Base-by-base conservation (phyloP, 1,140 invertebrate genomes). In the Plutomurus gul region DNA sequence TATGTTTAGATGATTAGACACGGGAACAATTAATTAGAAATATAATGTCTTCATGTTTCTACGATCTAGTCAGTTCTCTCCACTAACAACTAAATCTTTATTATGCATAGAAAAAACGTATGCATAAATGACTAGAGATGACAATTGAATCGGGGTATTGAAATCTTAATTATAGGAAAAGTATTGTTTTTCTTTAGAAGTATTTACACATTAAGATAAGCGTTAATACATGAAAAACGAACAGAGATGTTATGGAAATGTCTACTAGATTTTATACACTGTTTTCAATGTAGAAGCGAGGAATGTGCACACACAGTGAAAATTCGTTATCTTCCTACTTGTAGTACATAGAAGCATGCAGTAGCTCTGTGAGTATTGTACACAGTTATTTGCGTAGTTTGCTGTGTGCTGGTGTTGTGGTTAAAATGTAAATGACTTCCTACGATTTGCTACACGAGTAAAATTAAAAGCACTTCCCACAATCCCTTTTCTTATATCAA, bases 401-500 rank as follows among this genome's bases (percentile, higher is more conserved):
- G 36, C 36, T 65, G 56, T 30, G 36, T n/a, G n/a, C n/a, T n/a
- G 27, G 25, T 65, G 30, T 13, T n/a, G 11, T 33, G 56, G 36
- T 65, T 25, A n/a, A 65, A 30, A 65, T 65, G 56, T 65, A 65
- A 65, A 65, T 65, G 56, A 65, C 56, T 65, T 65, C 56, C 56
- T 25, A 65, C 36, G 56, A 25, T 65, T n/a, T n/a, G n/a, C 27
- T n/a, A 60, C 51, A 65, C 36, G 56, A 27, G 56, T 65, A 30
- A 65, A 36, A 65, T 33, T 33, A 33, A n/a, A 65, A 27, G 18
- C 56, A 30, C 56, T 65, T 65, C 56, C 56, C 56, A 65, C 27
- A 65, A 18, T 51, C 36, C 27, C 6, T 36, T 7, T 65, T 3
- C 3, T n/a, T 65, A 16, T 33, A 25, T 16, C 25, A 51, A 13